Base-by-base conservation (phyloP, 1,140 invertebrate genomes). In the Octopus sinensis region DNA sequence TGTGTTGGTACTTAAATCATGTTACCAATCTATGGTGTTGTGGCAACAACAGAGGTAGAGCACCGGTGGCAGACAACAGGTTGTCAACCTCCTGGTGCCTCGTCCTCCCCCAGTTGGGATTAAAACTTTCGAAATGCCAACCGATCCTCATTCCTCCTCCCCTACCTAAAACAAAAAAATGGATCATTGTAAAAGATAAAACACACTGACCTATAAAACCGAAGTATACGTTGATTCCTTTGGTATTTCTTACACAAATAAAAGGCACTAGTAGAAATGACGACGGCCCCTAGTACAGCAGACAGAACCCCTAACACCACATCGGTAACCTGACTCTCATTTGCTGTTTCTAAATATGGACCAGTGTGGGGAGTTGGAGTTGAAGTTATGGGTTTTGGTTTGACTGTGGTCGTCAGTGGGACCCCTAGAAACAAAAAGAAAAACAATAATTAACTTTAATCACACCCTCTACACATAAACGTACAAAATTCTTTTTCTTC, bases 181-280 rank as follows among this genome's bases (percentile, higher is more conserved):
- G 3, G 30, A 43, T 43, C 30, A 43, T 43, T 43, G 30, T 43
- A 43, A 43, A 43, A 43, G 30, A 43, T 43, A 43, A 43, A 43
- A 43, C 30, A 43, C 30, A 43, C 43, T 77, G 23, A 77, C 76
- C 76, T 77, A 51, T 77, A 77, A 53, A 77, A 77, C 43, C 52
- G 17, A 6, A 77, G 17, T 51, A 77, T 51, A 17, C 52, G 17
- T 53, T 77, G 76, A 43, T 51, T 51, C 52, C 76, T 17, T 53
- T 77, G 76, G 52, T 77, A 77, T 77, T 77, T 77, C 43, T 77
- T 77, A n/a, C 76, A 77, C 43, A 77, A 53, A 51, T 77, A 77
- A 77, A 77, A 77, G 76, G 76, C 76, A 77, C 76, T 53, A 77
- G 43, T 43, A 51, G 43, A 51, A 6, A 43, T 77, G 17, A 77